Evolutionary conservation across 1,140 invertebrate genomes (phyloP), one percentile per base, ranked within the genome.

Genomic region (Magallana gigas): DNA sequence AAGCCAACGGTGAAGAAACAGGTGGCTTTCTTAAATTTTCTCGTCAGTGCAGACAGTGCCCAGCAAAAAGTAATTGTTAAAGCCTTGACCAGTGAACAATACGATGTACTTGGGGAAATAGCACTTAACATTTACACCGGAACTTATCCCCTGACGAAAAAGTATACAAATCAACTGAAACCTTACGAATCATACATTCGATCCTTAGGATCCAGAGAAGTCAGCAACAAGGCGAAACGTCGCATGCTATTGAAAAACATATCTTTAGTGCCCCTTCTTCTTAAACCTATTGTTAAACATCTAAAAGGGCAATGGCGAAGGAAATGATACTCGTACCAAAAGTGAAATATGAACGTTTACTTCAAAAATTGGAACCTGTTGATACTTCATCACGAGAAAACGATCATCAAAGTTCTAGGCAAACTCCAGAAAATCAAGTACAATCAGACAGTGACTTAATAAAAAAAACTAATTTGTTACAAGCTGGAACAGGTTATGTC

Each of bases 111-210:
- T 11, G 60, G 85, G 36, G 85, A 86, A 83, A 82, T 86, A 11
- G 23, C 58, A 11, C 57, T 86, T 9, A 86, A 86, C 58, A 48
- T 86, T 29, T 86, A 86, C 57, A 86, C 29, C n/a, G 85, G 58
- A 12, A 60, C 76, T 2, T 60, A 48, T 82, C 18, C 57, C 3
- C n/a, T 86, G 3, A 14, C 76, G 8, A 18, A 29, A 58, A 58
- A 58, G n/a, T 86, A 62, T 62, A 82, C 83, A 81, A 82, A 62
- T 8, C 57, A 64, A n/a, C 58, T 86, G 12, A 62, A 62, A 86
- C 85, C 85, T 48, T 86, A 83, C 80, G 56, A 86, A 57, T 56
- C 57, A 6, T 16, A 58, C 71, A 86, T 86, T 82, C 4, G 80
- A 86, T 82, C 18, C 12, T n/a, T 86, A 11, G 81, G 58, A 82